Base-by-base conservation (phyloP, 2,888 invertebrate species). In the Acronicta aceris region DNA sequence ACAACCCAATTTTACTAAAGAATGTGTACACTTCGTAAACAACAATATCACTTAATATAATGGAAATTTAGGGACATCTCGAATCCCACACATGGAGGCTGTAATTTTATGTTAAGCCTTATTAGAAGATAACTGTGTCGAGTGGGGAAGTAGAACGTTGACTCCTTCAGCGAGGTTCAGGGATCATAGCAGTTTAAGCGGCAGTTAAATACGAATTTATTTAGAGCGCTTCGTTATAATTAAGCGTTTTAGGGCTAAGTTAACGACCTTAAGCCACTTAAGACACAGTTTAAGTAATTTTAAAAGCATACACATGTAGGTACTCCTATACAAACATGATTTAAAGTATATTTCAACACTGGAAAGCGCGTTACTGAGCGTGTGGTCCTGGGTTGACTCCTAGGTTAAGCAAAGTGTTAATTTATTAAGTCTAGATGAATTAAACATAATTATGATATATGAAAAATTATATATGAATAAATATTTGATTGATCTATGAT, bases 121-220 rank as follows among this genome's bases (percentile, higher is more conserved):
- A 53, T 58, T 57, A 59, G 38, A 67, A 60, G 65, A 60, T 57
- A 70, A 70, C 50, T 76, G 62, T 76, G 71, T 66, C 67, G 74
- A 59, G 46, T 53, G 21, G 40, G 33, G 52, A 68, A 59, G 42
- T 38, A 48, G 78, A 53, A 30, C 79, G 41, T 57, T 74, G 78
- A 78, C 76, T 76, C 43, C 43, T 38, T 42, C 27, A 48, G 36
- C 51, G 40, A 72, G 45, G 45, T 57, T 33, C 33, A n/a, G n/a
- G 1, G 47, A 60, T 66, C 56, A 50, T 66, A 60, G 58, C 55
- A 41, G 25, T 38, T 5, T n/a, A 41, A 25, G 45, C 13, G 38
- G 43, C 36, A 42, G 47, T 56, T 49, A 58, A 55, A 55, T 42
- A 12, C 30, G 38, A 43, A 63, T 69, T 56, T 45, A 47, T 72